A percentile compares a stretch with the other conserved stretches of the same genome.
phyloP scores from a whole-genome alignment of 2,113 vertebrate genomes.

The Eretmochelys imbricata region DNA sequence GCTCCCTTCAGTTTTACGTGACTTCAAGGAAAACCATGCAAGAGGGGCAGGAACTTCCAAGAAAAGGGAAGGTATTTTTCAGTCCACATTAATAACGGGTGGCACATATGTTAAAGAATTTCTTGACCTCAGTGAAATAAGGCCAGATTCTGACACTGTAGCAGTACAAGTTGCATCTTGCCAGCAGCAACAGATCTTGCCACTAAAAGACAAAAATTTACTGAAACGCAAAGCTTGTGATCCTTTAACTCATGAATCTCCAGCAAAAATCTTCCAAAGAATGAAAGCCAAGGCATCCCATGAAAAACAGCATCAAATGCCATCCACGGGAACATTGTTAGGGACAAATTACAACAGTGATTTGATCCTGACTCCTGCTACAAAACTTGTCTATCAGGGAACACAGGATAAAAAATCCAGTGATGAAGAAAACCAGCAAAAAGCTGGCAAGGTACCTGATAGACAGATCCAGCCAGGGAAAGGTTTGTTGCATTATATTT shows the following conservation, averaged over 20 bases:
- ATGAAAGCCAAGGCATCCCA: conserved; percentile 16
- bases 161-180: too few species aligned
- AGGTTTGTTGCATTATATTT: neutral
- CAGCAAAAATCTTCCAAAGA: conserved; percentile 53
- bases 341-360: neutral
- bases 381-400: accelerated
- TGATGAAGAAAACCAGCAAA: accelerated
- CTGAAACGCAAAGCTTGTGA: neutral
- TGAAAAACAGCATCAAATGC: neutral
- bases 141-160: accelerated
- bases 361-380: neutral
- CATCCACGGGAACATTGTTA: accelerated
- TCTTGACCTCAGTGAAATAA: neutral
- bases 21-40: neutral
- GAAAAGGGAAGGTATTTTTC: neutral
- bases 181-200: neutral
- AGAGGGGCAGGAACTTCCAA: neutral
- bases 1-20: neutral
- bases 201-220: neutral
- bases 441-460: accelerated
- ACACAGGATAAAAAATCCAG: accelerated
- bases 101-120: neutral
- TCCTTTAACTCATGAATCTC: neutral
- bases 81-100: neutral
- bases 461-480: accelerated